These are phyloP conservation scores for Perithous albicinctus DNA, from an alignment of 2,888 invertebrate species.

Conservation along the genomic window DNA sequence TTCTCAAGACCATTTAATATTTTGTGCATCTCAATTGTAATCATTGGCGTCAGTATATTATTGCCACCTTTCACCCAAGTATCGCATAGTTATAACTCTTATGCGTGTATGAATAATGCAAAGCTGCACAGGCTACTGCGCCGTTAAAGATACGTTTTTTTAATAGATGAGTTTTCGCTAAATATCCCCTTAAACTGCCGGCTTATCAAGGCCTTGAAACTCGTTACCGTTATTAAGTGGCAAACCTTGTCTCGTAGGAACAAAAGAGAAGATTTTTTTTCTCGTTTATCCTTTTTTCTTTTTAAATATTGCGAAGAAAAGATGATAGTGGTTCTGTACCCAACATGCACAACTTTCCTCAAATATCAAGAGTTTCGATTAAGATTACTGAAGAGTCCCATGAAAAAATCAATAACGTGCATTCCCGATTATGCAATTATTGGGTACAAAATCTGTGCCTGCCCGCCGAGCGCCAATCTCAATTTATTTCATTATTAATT, in stretches of 20 bases:
- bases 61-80: slow-evolving; percentile 72
- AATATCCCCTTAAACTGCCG: slow-evolving; percentile 46
- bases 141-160: slow-evolving; percentile 71
- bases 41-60: slow-evolving; percentile 60
- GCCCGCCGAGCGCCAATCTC: slow-evolving; percentile 29
- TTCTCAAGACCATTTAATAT: slow-evolving; percentile 49
- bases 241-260: slow-evolving; percentile 32
- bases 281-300: slow-evolving; percentile 37
- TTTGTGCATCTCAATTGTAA: slow-evolving; percentile 57
- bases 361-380: slow-evolving; percentile 1
- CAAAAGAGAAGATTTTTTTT: slow-evolving; percentile 47
- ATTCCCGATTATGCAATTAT: slow-evolving; percentile 60
- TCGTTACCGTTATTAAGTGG: slow-evolving; percentile 28
- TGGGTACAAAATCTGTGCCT: slow-evolving; percentile 61
- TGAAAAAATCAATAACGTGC: slow-evolving; percentile 42
- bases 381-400: slow-evolving; percentile 15
- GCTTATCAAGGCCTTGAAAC: slow-evolving; percentile 35
- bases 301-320: slow-evolving; percentile 43
- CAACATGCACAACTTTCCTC: slow-evolving; percentile 61
- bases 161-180: slow-evolving; percentile 51
- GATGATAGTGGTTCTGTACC: slow-evolving; percentile 60
- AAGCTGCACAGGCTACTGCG: slow-evolving; percentile 79
- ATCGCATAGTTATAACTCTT: slow-evolving; percentile 72
- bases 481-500: background rate
- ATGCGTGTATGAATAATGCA: slow-evolving; percentile 79